These are phyloP conservation scores for Lamprotornis superbus DNA, from an alignment of 2,113 vertebrate species.

Conservation along the genomic window DNA sequence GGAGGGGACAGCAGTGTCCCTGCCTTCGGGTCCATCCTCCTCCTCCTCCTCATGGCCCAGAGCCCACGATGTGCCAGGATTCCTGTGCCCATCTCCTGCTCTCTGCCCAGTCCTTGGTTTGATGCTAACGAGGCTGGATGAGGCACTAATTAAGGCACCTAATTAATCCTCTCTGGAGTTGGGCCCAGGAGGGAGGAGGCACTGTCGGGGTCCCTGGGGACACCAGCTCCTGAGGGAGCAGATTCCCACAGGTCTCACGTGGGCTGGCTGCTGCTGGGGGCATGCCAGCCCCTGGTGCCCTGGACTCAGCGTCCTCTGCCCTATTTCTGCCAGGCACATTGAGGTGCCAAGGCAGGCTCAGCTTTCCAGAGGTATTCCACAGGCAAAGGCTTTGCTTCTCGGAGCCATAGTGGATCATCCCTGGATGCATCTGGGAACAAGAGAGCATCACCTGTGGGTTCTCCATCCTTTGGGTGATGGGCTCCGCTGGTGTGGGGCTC, in stretches of 20 bases:
- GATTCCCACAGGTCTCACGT: neutral
- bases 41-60: neutral
- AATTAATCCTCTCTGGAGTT: neutral
- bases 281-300: neutral
- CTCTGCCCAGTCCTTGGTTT: neutral
- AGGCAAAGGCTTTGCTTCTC: neutral
- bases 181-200: neutral
- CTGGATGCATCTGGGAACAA: rapidly evolving
- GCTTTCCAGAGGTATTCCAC: neutral
- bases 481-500: neutral
- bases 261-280: neutral
- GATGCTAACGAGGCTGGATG: neutral
- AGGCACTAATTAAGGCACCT: neutral
- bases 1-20: neutral
- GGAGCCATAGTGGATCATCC: rapidly evolving
- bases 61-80: rapidly evolving
- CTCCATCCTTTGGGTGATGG: neutral
- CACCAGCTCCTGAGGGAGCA: rapidly evolving
- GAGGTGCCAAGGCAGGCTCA: neutral
- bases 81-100: neutral
- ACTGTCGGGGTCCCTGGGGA: neutral
- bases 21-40: rapidly evolving
- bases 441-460: rapidly evolving
- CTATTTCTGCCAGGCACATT: neutral
- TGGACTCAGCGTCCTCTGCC: neutral